Evolutionary conservation across 2,797 vertebrate species (phyloP).

Genomic region (Pitangus sulphuratus): DNA sequence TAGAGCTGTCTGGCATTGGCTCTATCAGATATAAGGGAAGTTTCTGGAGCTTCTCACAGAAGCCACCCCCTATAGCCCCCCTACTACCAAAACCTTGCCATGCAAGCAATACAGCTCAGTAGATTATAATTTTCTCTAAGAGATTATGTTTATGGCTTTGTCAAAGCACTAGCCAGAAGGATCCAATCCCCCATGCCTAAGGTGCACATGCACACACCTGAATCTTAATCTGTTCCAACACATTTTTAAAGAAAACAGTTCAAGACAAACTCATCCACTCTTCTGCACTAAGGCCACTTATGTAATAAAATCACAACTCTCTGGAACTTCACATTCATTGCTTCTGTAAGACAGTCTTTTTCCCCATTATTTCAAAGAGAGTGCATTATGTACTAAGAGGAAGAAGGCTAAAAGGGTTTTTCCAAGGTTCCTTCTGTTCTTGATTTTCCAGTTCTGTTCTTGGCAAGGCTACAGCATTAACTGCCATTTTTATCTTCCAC

Average conservation of each 20-base stretch:
- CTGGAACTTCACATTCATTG: neutral
- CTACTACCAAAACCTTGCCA: neutral
- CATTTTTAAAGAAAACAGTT: neutral
- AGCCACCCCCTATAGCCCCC: neutral
- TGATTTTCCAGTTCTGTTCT: neutral
- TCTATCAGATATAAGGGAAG: neutral
- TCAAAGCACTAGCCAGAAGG: neutral
- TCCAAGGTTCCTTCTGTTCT: conserved; percentile 25
- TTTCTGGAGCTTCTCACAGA: neutral
- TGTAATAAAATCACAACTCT: neutral
- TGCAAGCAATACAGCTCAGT: neutral
- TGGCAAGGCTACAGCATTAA: conserved; percentile 28
- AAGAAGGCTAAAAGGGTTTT: conserved; percentile 26
- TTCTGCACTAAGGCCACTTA: neutral
- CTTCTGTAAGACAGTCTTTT: neutral
- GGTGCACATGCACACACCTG: neutral
- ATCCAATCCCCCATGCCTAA: neutral
- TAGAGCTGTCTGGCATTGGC: neutral
- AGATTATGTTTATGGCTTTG: neutral
- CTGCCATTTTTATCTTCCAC: conserved; percentile 33
- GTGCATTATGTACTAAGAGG: neutral
- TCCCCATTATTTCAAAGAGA: neutral
- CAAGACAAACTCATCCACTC: neutral
- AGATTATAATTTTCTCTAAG: neutral
- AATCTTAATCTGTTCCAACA: neutral